Conservation (phyloP, 2,888 invertebrate genomes). For the Thecocarcelia acutangulata region DNA sequence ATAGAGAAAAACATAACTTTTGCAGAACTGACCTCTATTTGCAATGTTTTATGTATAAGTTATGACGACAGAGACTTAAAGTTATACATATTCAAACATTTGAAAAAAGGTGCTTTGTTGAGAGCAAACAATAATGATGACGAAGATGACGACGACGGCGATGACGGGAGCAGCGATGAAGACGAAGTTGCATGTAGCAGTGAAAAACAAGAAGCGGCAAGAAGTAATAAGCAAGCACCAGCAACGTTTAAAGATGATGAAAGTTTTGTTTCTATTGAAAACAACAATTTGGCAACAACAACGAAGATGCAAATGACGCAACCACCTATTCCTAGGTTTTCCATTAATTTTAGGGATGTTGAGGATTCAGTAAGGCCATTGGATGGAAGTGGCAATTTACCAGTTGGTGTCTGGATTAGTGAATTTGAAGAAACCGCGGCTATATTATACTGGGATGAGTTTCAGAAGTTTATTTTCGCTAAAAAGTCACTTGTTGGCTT, state of each 20-base stretch:
- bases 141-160: too few species aligned
- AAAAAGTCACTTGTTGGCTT: slow-evolving; percentile 65
- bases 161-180: not conserved
- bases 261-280: too few species aligned
- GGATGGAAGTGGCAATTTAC: slow-evolving; percentile 48
- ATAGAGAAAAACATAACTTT: not conserved
- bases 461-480: slow-evolving; percentile 63
- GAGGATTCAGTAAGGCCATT: slow-evolving; percentile 20
- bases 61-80: not conserved
- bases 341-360: slow-evolving; percentile 2
- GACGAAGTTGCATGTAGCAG: not conserved
- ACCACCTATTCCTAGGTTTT: not conserved
- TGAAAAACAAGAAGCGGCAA: not conserved
- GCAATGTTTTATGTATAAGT: too few species aligned
- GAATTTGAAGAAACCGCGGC: slow-evolving; percentile 60
- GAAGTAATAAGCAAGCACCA: not conserved
- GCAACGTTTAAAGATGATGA: not conserved
- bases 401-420: slow-evolving; percentile 35
- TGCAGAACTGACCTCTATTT: not conserved
- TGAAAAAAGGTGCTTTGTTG: not conserved
- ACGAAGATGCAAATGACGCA: too few species aligned
- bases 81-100: not conserved
- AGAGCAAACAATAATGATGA: not conserved
- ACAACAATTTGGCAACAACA: too few species aligned
- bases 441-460: slow-evolving; percentile 58